These are phyloP conservation scores for Aphrocallistes beatrix DNA, from an alignment of 37 sponge, comb jelly and placozoan genomes.

Conservation along the genomic window DNA sequence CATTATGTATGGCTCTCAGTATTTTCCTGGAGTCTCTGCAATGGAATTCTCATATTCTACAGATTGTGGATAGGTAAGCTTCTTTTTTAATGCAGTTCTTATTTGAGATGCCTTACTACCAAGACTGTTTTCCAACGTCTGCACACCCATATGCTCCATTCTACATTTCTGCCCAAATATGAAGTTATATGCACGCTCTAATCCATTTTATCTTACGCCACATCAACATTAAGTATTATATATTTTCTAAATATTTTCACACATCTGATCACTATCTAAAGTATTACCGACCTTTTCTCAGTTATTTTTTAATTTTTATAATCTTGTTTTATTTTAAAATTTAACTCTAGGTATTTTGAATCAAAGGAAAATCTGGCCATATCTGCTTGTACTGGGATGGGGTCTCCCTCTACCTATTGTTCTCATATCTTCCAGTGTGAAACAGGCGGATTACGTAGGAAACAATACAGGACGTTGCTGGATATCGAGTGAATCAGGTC, in stretches of 20 bases:
- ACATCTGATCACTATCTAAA: no score
- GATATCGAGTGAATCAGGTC: not conserved
- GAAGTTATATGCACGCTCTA: no score
- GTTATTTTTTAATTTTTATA: no score
- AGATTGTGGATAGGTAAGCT: not conserved
- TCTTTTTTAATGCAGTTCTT: no score
- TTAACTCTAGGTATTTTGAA: not conserved
- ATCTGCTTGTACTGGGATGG: not conserved
- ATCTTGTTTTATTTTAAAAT: not conserved
- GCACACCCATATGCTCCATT: no score
- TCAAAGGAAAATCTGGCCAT: not conserved
- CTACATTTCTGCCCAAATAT: no score
- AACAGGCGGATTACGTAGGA: not conserved
- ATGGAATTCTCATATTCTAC: not conserved
- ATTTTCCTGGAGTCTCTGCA: conserved; percentile 17
- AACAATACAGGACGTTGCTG: not conserved
- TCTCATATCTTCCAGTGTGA: not conserved
- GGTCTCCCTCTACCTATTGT: not conserved
- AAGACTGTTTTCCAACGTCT: no score
- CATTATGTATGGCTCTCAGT: not conserved
- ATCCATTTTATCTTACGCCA: no score
- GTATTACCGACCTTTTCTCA: no score
- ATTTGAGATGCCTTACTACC: no score
- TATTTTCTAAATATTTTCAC: no score
- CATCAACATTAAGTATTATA: no score